Evolutionary conservation across 2,888 invertebrate species (phyloP), one percentile per base, ranked within the genome.

Genomic region (Aspidiotus destructor): DNA sequence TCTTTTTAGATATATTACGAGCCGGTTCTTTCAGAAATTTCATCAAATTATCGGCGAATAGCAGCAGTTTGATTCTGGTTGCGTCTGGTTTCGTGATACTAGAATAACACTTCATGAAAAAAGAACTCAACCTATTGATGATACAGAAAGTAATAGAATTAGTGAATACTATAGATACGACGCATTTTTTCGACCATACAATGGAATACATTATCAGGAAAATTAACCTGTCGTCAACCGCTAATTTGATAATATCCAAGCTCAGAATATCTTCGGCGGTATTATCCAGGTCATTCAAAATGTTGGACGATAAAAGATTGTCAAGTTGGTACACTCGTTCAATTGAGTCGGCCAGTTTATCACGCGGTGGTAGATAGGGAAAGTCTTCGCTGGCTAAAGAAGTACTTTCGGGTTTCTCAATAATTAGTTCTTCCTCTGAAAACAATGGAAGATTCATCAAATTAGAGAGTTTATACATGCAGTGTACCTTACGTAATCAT

Each of bases 311-410:
- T 11, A 68, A 48, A 7, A 68, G 0, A n/a, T 52, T 17, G 15
- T 60, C 8, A 13, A 68, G 7, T 44, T 48, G 16, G 17, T 68
- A 68, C 10, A 60, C 60, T 60, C 0, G 40, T 52, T 68, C 48
- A n/a, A 68, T 41, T 1, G 48, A 48, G 8, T 13, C 6, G 10
- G 68, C 68, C 9, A 9, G 13, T 52, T 41, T 16, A 16, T 68
- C 41, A 41, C 68, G 52, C 9, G 68, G 68, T 7, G 68, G 68
- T 68, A 68, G 11, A 15, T 57, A 15, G 10, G 5, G 3, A 9
- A 13, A 1, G 9, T 41, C 48, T 41, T 9, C 41, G 10, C 16
- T 28, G 1, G 54, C 0, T 40, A 28, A n/a, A 6, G 41, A n/a
- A 5, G 41, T 17, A 41, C 53, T 15, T 2, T 53, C 16, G 3